These are phyloP conservation scores for Zosterops borbonicus DNA, from an alignment of 2,113 vertebrate genomes.

Conservation along the genomic window DNA sequence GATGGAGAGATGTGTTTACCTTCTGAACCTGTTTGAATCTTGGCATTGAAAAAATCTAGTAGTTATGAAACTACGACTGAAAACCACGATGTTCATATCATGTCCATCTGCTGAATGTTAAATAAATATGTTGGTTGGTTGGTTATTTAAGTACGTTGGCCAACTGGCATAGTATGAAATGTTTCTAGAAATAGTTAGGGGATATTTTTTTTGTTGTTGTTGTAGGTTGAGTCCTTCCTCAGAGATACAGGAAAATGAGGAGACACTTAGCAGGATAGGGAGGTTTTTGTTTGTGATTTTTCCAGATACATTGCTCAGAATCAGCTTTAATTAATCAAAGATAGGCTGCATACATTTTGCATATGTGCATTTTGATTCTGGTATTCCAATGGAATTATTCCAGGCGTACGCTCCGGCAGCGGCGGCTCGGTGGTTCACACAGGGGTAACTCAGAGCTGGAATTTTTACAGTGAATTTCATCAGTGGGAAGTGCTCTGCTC, in stretches of 20 bases:
- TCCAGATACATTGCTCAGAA: constrained; percentile 53
- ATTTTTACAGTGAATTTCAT: not conserved
- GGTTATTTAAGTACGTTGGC: constrained; percentile 81
- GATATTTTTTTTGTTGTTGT: constrained; percentile 60
- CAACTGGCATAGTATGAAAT: constrained; percentile 79
- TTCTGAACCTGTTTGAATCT: constrained; percentile 72
- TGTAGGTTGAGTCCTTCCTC: constrained; percentile 67
- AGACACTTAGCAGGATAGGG: constrained; percentile 36
- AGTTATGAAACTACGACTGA: constrained; percentile 94
- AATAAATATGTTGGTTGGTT: constrained; percentile 85
- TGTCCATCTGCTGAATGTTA: constrained; percentile 97
- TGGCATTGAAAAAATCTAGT: constrained; percentile 81
- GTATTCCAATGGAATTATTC: constrained; percentile 47
- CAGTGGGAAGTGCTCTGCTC: not conserved
- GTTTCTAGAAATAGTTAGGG: constrained; percentile 76
- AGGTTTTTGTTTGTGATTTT: constrained; percentile 59
- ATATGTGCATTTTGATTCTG: constrained; percentile 63
- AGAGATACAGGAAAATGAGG: constrained; percentile 39
- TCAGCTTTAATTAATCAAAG: constrained; percentile 63
- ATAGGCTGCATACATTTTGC: constrained; percentile 59
- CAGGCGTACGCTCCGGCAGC: not conserved
- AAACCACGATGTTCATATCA: constrained; percentile 96
- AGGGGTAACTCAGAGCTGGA: constrained; percentile 9
- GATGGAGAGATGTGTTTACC: constrained; percentile 59
- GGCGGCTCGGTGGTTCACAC: not conserved